Percentiles rank a stretch among this genome's conserved stretches.
Conservation (phyloP, 2,797 vertebrate species). For the Micromesistius poutassou region DNA sequence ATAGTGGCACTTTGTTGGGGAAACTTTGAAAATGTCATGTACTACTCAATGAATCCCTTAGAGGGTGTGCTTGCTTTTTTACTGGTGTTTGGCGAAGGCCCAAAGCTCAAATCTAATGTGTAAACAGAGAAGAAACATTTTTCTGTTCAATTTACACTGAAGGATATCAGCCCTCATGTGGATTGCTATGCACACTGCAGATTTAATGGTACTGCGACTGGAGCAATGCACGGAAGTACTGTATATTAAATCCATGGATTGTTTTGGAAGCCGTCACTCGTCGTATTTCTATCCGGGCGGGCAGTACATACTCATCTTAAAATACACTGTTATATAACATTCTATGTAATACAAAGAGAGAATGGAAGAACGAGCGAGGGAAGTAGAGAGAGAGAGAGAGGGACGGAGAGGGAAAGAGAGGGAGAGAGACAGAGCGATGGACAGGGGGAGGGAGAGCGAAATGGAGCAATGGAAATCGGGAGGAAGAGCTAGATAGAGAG, state of each 20-base stretch:
- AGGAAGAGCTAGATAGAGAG: slow-evolving; percentile 4
- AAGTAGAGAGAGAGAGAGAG: too few relatives aligned
- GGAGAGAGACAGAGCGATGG: background rate
- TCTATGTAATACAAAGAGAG: background rate
- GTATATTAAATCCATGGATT: background rate
- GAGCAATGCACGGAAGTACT: background rate
- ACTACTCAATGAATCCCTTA: slow-evolving; percentile 45
- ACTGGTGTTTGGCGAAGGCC: slow-evolving; percentile 14
- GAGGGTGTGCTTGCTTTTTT: slow-evolving; percentile 36
- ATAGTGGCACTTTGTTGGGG: slow-evolving; percentile 42
- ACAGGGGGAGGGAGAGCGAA: too few relatives aligned
- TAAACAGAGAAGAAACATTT: background rate
- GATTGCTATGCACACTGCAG: background rate
- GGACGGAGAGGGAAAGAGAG: background rate
- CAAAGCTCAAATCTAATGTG: slow-evolving; percentile 25
- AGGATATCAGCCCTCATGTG: background rate
- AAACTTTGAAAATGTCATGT: slow-evolving; percentile 48
- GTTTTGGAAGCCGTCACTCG: background rate
- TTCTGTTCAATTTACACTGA: background rate
- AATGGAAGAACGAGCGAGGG: background rate
- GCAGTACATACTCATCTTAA: background rate
- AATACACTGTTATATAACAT: slow-evolving; percentile 1
- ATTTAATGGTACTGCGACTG: background rate
- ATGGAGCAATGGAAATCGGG: too few relatives aligned
- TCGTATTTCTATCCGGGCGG: background rate